Evolutionary conservation across 2,888 invertebrate species (phyloP).

Genomic region (Pyrocoelia pectoralis): DNA sequence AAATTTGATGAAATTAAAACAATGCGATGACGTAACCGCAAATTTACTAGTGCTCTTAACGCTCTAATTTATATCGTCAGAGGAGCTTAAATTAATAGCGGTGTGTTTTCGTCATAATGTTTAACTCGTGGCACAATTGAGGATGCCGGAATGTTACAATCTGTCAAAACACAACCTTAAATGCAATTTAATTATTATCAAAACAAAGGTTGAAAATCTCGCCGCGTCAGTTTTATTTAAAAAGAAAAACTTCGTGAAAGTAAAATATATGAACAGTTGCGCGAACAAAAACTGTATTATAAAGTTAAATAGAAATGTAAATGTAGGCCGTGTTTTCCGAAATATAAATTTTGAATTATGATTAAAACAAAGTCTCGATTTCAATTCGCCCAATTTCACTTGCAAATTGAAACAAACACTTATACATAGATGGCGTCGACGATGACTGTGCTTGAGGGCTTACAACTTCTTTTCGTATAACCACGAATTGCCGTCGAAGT

Average conservation of each 20-base stretch:
- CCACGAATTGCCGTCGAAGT: constrained; percentile 35
- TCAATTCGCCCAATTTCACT: constrained; percentile 43
- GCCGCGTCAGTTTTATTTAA: no score
- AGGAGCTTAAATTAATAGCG: not conserved
- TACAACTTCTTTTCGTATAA: constrained; percentile 27
- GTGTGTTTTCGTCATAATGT: not conserved
- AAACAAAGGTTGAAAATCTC: not conserved
- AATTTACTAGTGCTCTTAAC: not conserved
- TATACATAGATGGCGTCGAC: constrained; percentile 19
- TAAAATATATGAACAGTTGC: no score
- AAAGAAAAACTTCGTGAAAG: no score
- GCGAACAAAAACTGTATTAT: no score
- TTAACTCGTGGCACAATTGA: not conserved
- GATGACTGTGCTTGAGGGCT: constrained; percentile 22
- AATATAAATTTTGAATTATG: constrained; percentile 29
- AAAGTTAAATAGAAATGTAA: not conserved
- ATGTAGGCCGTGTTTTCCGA: not conserved
- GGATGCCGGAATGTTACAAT: not conserved
- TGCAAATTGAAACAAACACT: constrained; percentile 46
- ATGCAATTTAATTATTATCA: not conserved
- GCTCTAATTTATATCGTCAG: not conserved
- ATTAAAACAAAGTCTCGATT: constrained; percentile 41
- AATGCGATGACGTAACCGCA: not conserved
- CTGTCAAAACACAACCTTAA: not conserved
- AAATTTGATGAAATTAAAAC: not conserved